Evolutionary conservation across 1,140 invertebrate species (phyloP), one percentile per base, ranked within the genome.

Genomic region (Lucilia sericata): DNA sequence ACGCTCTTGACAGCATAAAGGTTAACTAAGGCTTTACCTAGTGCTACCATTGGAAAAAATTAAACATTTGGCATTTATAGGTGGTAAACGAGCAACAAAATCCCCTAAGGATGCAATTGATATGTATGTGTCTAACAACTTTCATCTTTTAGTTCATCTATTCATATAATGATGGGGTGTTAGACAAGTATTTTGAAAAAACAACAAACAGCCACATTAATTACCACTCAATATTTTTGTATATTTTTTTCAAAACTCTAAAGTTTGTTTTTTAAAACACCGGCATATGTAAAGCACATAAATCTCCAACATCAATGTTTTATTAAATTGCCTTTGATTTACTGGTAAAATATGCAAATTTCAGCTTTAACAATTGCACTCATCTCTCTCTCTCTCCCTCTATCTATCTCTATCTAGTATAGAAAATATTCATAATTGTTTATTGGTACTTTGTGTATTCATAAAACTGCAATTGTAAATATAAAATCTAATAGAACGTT

Each of bases 101-200:
- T 60, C 55, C 55, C 55, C 55, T 60, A 60, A 60, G 55, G 55
- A 60, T 60, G 55, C 55, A 60, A 60, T n/a, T 60, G 55, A 60
- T 60, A 60, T 60, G 55, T 60, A 60, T 60, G 55, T 14, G 55
- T 60, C 55, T 60, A 60, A 60, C 14, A n/a, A 17, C 5, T 42
- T 30, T 30, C 25, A 30, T 30, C 25, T 30, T 42, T 42, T 42
- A 8, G 42, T 7, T 10, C 10, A 42, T 42, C 42, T 42, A 42
- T 42, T 2, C 0, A 7, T 42, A 42, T 42, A 42, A 42, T 42
- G 42, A 42, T 42, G 42, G 42, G 42, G 42, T 42, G 42, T 42
- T 42, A 42, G 42, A 42, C 42, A 42, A 42, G 42, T 42, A 8
- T 42, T 42, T 42, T 42, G 5, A 42, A 42, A 42, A 42, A 42